Conservation (phyloP, 1,140 invertebrate species). For the Drosophila kurseongensis region DNA sequence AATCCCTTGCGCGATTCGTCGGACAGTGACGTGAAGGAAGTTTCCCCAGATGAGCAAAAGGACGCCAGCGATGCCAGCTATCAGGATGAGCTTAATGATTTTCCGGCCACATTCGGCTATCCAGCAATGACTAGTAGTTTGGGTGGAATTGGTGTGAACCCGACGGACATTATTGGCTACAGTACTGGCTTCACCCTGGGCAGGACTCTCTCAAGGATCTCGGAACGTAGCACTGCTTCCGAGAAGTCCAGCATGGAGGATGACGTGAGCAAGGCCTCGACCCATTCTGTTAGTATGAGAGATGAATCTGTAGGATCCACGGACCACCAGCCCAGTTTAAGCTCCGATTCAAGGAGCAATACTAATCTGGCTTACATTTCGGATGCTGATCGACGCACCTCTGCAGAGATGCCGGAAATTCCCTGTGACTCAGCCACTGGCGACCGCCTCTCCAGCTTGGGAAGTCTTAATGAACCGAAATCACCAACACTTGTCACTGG, state of each 20-base stretch:
- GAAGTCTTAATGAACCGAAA: conserved; percentile 85
- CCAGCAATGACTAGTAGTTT: conserved; percentile 86
- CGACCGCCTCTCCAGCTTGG: conserved; percentile 75
- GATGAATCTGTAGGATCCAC: conserved; percentile 93
- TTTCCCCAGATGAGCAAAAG: conserved; percentile 80
- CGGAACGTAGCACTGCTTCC: conserved; percentile 93
- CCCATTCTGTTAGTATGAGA: conserved; percentile 91
- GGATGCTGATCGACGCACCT: conserved; percentile 90
- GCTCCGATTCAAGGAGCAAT: conserved; percentile 91
- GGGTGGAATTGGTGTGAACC: conserved; percentile 85
- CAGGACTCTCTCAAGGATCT: conserved; percentile 93
- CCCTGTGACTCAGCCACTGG: conserved; percentile 88
- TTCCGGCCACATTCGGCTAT: conserved; percentile 89
- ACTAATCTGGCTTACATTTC: conserved; percentile 90
- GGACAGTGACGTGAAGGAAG: conserved; percentile 80
- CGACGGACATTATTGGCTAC: conserved; percentile 89
- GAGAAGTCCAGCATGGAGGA: conserved; percentile 92
- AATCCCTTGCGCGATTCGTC: conserved; percentile 84
- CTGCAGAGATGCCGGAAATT: conserved; percentile 92
- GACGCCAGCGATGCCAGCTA: conserved; percentile 86
- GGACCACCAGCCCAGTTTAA: conserved; percentile 93
- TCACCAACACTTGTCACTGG: conserved; percentile 85
- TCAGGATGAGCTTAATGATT: conserved; percentile 90
- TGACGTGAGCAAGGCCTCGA: conserved; percentile 92
- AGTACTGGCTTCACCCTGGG: conserved; percentile 89